Percentiles rank a stretch among this genome's conserved stretches.
Evolutionary conservation across 2,797 vertebrate genomes (phyloP).

Genomic region (Aphelocoma californica): DNA sequence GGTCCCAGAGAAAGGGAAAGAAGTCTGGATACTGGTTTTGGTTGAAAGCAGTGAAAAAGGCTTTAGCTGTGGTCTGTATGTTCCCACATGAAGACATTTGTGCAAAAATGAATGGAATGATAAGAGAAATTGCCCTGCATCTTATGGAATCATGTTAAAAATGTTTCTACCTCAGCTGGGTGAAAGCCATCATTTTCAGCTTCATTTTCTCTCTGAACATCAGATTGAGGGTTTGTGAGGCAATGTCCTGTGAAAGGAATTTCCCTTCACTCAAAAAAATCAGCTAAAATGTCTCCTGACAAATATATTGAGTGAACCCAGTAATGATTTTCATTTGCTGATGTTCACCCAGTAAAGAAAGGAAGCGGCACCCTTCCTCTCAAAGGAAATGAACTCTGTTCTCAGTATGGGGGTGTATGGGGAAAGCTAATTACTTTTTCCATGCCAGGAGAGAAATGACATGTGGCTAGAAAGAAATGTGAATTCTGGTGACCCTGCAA

Average conservation of each 20-base stretch:
- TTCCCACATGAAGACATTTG: background rate
- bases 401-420: conserved; percentile 26
- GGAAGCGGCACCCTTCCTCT: conserved; percentile 64
- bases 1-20: background rate
- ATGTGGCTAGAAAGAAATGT: conserved; percentile 51
- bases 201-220: conserved; percentile 23
- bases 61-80: background rate
- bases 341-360: conserved; percentile 62
- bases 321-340: conserved; percentile 57
- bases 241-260: conserved; percentile 37
- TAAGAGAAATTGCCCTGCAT: background rate
- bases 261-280: conserved; percentile 32
- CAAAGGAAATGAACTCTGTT: conserved; percentile 64
- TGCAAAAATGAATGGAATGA: background rate
- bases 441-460: conserved; percentile 60
- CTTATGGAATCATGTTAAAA: background rate
- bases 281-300: conserved; percentile 32
- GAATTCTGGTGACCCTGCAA: conserved; percentile 41
- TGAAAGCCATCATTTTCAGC: background rate
- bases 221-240: background rate
- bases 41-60: background rate
- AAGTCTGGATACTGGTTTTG: background rate
- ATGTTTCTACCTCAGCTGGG: background rate
- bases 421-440: conserved; percentile 63
- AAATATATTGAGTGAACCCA: conserved; percentile 45